Evolutionary conservation across 2,888 invertebrate species (phyloP).

Genomic region (Escarpia spicata): DNA sequence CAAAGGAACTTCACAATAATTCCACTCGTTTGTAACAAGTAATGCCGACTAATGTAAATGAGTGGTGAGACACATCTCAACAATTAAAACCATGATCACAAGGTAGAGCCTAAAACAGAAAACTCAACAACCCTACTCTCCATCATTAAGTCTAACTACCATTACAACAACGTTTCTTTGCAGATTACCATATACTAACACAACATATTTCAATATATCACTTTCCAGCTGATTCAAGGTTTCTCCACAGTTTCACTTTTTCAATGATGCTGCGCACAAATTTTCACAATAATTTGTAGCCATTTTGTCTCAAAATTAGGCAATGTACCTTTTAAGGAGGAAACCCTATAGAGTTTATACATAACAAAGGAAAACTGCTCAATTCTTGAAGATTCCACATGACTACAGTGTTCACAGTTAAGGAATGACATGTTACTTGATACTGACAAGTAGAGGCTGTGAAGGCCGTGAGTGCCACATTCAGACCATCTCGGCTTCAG

Average conservation of each 20-base stretch:
- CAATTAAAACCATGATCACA: constrained; percentile 10
- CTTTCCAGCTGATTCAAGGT: background rate
- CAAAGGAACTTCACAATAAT: background rate
- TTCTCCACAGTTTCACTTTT: background rate
- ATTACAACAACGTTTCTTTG: background rate
- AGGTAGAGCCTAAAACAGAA: background rate
- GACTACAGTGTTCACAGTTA: too few species aligned
- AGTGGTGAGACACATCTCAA: background rate
- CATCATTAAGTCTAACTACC: background rate
- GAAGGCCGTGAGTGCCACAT: too few species aligned
- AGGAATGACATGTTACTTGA: too few species aligned
- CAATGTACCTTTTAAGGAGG: background rate
- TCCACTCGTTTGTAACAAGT: background rate
- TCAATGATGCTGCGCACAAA: background rate
- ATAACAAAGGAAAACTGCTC: too few species aligned
- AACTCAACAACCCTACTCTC: background rate
- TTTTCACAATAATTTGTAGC: background rate
- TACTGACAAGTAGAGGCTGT: too few species aligned
- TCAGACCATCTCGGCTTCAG: background rate
- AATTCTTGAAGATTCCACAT: too few species aligned
- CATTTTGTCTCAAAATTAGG: background rate
- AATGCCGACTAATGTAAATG: background rate
- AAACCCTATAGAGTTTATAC: too few species aligned
- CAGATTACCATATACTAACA: background rate
- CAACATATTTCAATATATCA: background rate